Percentiles rank a stretch among this genome's conserved stretches.
Evolutionary conservation across 2,113 vertebrate genomes (phyloP).

Genomic region (Lepidothrix coronata): DNA sequence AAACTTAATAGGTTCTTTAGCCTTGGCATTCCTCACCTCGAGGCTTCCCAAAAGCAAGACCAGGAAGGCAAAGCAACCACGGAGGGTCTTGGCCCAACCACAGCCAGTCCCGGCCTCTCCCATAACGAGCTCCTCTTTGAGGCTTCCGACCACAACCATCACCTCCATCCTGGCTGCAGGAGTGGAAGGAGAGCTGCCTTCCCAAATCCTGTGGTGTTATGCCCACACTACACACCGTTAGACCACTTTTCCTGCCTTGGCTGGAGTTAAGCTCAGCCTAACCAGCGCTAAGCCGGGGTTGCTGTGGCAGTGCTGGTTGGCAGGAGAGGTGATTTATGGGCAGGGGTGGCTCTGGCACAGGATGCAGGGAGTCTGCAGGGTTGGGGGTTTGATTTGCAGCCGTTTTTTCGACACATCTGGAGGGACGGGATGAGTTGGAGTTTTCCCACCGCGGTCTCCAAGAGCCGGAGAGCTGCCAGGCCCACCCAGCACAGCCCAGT

Average conservation of each 20-base stretch:
- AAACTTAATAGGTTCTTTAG: accelerated
- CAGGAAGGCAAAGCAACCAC: background rate
- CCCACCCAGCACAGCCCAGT: background rate
- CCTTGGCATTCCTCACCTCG: background rate
- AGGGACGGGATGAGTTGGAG: background rate
- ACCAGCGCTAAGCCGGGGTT: accelerated
- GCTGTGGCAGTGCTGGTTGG: accelerated
- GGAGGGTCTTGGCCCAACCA: background rate
- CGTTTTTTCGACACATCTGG: background rate
- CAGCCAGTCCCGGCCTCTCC: background rate
- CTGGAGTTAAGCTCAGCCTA: background rate
- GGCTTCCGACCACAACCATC: background rate
- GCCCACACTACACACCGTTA: accelerated
- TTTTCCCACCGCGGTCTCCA: background rate
- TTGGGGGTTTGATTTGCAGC: background rate
- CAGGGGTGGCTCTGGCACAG: background rate
- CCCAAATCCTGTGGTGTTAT: background rate
- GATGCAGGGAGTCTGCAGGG: background rate
- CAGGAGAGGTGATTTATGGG: background rate
- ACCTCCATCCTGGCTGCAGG: background rate
- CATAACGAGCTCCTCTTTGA: accelerated
- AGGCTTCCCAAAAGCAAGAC: background rate
- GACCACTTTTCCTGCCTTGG: background rate
- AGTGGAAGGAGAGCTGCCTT: background rate
- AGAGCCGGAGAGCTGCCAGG: background rate